phyloP scores from a whole-genome alignment of 1,140 invertebrate genomes.

The Araneus ventricosus region DNA sequence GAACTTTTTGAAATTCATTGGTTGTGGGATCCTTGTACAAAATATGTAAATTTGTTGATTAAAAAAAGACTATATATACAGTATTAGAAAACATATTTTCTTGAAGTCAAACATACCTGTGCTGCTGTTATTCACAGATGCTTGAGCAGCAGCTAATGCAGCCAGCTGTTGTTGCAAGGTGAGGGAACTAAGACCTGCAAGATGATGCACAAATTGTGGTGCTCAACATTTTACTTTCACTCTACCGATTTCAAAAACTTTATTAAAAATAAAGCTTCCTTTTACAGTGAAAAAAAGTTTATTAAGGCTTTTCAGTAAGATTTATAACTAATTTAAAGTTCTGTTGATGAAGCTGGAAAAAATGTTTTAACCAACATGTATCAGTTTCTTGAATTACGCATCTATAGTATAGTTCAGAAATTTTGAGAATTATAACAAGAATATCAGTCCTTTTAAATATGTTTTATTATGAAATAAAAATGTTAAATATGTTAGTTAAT shows the following conservation, averaged over 20 bases:
- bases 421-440: too few species aligned
- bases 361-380: too few species aligned
- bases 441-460: too few species aligned
- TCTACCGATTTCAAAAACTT: neutral
- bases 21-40: neutral
- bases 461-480: too few species aligned
- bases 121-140: conserved; percentile 73
- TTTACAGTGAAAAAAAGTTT: too few species aligned
- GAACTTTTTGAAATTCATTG: neutral
- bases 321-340: too few species aligned
- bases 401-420: neutral
- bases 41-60: neutral
- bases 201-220: conserved; percentile 65
- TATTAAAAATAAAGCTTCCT: too few species aligned
- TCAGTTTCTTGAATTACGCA: too few species aligned
- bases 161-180: conserved; percentile 80
- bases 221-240: too few species aligned
- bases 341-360: too few species aligned
- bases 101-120: conserved; percentile 63
- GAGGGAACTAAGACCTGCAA: conserved; percentile 79
- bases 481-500: too few species aligned
- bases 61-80: neutral
- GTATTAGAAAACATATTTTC: neutral
- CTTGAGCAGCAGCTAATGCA: conserved; percentile 77
- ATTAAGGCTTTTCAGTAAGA: too few species aligned